These are phyloP conservation scores for Tanypteryx hageni DNA, from an alignment of 2,888 invertebrate species.

Conservation along the genomic window DNA sequence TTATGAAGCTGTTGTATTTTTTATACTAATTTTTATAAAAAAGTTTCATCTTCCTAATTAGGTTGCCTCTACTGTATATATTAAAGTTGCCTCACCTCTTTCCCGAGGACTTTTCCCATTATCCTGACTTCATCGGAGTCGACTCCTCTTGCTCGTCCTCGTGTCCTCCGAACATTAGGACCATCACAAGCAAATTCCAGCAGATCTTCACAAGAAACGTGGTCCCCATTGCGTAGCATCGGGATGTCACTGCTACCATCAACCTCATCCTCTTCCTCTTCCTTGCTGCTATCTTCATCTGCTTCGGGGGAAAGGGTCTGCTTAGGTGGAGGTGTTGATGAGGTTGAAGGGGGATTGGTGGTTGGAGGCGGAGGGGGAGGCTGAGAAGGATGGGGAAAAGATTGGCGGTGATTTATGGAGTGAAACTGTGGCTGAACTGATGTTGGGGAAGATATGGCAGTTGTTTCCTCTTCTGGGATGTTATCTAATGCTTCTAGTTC, in stretches of 20 bases:
- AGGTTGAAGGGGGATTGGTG: neutral
- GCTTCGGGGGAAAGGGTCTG: slow-evolving; percentile 72
- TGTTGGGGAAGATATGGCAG: slow-evolving; percentile 66
- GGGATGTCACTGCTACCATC: slow-evolving; percentile 66
- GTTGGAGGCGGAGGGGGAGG: slow-evolving; percentile 54
- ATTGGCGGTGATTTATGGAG: slow-evolving; percentile 21
- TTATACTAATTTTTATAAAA: too few species aligned
- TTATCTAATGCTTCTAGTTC: slow-evolving; percentile 80
- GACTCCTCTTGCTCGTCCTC: slow-evolving; percentile 83
- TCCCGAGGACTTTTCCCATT: slow-evolving; percentile 91
- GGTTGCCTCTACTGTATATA: too few species aligned
- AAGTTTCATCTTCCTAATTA: too few species aligned
- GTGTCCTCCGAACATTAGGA: slow-evolving; percentile 82
- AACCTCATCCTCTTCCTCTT: slow-evolving; percentile 57
- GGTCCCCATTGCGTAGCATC: slow-evolving; percentile 80
- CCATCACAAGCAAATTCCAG: slow-evolving; percentile 91
- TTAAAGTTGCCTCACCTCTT: slow-evolving; percentile 78
- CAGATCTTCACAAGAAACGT: slow-evolving; percentile 94
- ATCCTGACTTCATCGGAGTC: slow-evolving; percentile 95
- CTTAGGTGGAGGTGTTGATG: slow-evolving; percentile 60
- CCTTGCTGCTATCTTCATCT: slow-evolving; percentile 61
- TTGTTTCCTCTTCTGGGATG: slow-evolving; percentile 75
- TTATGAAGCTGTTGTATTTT: too few species aligned
- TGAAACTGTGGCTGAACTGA: slow-evolving; percentile 60
- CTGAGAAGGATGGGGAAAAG: neutral